Conservation (phyloP, 2,888 invertebrate species). For the Tipula confusa region DNA sequence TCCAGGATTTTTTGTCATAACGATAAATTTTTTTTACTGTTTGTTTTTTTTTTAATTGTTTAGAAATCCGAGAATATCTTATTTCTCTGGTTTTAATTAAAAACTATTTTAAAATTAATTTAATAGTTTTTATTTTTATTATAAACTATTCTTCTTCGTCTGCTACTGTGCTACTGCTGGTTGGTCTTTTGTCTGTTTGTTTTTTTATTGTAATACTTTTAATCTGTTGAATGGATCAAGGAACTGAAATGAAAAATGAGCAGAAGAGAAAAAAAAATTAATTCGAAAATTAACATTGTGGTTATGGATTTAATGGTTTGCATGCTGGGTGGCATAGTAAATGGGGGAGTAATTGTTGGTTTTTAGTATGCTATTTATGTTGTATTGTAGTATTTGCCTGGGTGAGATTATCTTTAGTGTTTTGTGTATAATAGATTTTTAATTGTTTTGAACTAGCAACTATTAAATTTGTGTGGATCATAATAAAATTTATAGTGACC, state of each 20-base stretch:
- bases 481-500: too few relatives aligned
- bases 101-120: constrained; percentile 6
- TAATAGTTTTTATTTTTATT: background rate
- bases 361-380: background rate
- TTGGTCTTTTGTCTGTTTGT: background rate
- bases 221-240: constrained; percentile 6
- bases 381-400: background rate
- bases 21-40: background rate
- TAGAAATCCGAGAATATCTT: background rate
- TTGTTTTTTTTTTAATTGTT: background rate
- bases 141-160: background rate
- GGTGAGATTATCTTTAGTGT: background rate
- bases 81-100: background rate
- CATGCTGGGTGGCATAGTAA: background rate
- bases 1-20: background rate
- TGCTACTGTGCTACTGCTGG: background rate
- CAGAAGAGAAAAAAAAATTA: background rate
- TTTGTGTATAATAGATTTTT: background rate
- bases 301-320: background rate
- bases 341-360: background rate
- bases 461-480: too few relatives aligned
- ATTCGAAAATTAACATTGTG: background rate
- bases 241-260: constrained; percentile 12
- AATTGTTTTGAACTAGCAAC: background rate
- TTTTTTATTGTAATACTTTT: background rate